Evolutionary conservation across 1,140 invertebrate species (phyloP).

Genomic region (Phymorhynchus buccinoides): DNA sequence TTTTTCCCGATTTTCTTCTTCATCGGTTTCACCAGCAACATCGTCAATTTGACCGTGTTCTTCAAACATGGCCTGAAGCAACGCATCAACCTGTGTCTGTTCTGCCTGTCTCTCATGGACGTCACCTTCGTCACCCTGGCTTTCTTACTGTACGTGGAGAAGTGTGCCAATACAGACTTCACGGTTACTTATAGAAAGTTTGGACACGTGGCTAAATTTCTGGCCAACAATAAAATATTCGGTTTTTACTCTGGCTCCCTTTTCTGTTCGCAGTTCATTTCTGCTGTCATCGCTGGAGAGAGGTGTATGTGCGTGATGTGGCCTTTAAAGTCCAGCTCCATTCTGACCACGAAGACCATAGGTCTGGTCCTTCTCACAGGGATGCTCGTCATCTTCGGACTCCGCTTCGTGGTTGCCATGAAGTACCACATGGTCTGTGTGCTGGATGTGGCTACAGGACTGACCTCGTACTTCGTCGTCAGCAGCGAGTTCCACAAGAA

Average conservation of each 20-base stretch:
- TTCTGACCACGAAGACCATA: not conserved
- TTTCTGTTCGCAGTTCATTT: not conserved
- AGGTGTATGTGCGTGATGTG: not conserved
- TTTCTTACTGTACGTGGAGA: not conserved
- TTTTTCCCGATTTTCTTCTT: not conserved
- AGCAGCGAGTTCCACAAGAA: not conserved
- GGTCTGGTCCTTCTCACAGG: not conserved
- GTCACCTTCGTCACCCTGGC: not conserved
- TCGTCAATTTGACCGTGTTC: not conserved
- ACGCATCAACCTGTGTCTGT: not conserved
- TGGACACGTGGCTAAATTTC: not conserved
- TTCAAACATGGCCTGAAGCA: not conserved
- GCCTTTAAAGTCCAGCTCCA: not conserved
- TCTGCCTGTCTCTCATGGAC: not conserved
- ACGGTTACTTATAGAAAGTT: not conserved
- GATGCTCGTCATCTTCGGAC: not conserved
- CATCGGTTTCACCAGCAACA: not conserved
- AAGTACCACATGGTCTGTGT: slow-evolving; percentile 9
- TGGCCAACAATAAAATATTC: not conserved
- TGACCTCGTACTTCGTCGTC: too few species aligned
- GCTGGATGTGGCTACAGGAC: not conserved
- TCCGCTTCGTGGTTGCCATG: not conserved
- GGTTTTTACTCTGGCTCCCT: not conserved
- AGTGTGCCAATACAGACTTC: not conserved
- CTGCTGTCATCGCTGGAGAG: not conserved